These are phyloP conservation scores for Sitophilus oryzae DNA, from an alignment of 1,140 invertebrate genomes.

Conservation along the genomic window DNA sequence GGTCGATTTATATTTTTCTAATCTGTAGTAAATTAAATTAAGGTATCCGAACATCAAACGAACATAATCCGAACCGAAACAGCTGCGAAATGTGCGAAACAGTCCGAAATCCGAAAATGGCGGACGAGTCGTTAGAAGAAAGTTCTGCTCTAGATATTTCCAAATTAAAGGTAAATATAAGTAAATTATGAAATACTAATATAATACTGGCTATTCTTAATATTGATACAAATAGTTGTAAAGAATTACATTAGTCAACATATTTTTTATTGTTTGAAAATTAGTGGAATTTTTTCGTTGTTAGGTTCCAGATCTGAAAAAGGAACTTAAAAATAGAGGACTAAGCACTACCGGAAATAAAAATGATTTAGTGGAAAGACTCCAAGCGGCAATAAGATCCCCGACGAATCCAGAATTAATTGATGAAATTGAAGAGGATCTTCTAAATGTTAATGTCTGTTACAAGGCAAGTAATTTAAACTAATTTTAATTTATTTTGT, in stretches of 20 bases:
- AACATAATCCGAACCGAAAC: no score
- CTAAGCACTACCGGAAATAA: constrained; percentile 71
- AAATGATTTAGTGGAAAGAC: constrained; percentile 67
- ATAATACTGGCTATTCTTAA: no score
- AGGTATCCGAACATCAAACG: no score
- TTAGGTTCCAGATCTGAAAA: constrained; percentile 71
- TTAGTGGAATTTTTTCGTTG: constrained; percentile 17
- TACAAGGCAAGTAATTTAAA: neutral
- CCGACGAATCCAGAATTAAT: constrained; percentile 38
- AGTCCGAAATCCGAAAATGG: constrained; percentile 25
- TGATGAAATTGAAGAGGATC: constrained; percentile 51
- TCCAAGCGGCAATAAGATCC: constrained; percentile 60
- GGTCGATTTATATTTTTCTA: no score
- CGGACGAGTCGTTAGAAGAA: constrained; percentile 18
- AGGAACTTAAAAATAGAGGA: constrained; percentile 71
- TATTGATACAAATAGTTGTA: no score
- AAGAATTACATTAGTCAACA: no score
- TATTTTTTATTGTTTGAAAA: constrained; percentile 25
- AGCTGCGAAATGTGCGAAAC: no score
- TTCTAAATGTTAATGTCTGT: constrained; percentile 40
- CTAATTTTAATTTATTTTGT: constrained; percentile 9
- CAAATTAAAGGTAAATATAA: constrained; percentile 36
- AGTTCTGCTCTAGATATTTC: constrained; percentile 27
- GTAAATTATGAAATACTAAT: no score
- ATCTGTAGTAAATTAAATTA: no score